Evolutionary conservation across 2,113 vertebrate genomes (phyloP), one percentile per base, ranked within the genome.

Genomic region (Stegostoma tigrinum): DNA sequence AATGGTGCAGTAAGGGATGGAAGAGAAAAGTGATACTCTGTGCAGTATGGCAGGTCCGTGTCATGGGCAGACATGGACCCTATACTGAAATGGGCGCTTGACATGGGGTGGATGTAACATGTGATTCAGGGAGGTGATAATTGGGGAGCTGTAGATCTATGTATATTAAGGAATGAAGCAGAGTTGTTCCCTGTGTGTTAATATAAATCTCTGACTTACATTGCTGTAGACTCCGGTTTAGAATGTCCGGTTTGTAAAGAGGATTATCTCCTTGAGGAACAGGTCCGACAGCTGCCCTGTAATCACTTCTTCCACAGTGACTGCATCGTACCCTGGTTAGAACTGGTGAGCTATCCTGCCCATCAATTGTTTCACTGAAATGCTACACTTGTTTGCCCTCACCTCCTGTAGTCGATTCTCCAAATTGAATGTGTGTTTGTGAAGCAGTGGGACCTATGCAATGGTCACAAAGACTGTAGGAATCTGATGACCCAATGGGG

Each of bases 231-330:
- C 96, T 98, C 96, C 61, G 98, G 98, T 96, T 97, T 99, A 98
- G 99, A 99, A 97, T 99, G 99, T 96, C 98, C 99, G 0, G 99
- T 99, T 66, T 99, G 99, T 96, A 99, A 99, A 96, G 99, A 99
- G 96, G 99, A 99, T 97, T 99, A 99, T 91, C 23, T 97, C 0
- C 97, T 98, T 3, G 98, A 98, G 0, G 99, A 99, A 96, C 97
- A 98, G 24, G 99, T 99, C 90, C 98, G 98, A 97, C 99, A 99
- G 97, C 97, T 99, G 34, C 99, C 99, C 95, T 99, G 99, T 97
- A 99, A 99, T 96, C 99, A 99, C 96, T 97, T 99, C 97, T 99
- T 99, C 97, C 99, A 99, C 97, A 99, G 98, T 97, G 98, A 98
- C 97, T 99, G 99, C 97, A 99, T 99, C 96, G 98, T 99, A 96